Conservation (phyloP, 2,888 invertebrate genomes). For the Pseudanteris insignis region DNA sequence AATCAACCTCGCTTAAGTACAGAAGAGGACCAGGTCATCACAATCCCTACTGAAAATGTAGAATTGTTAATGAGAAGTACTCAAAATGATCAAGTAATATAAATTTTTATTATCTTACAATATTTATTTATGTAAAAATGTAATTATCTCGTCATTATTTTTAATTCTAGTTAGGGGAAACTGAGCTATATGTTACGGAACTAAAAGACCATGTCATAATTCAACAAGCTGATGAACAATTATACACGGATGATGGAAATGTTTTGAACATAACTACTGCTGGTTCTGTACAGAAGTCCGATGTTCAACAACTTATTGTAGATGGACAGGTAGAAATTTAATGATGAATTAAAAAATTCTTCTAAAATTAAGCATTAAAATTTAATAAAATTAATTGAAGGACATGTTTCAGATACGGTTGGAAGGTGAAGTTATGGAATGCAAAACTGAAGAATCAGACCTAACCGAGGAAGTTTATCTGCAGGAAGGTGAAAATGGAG, state of each 20-base stretch:
- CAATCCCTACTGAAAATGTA: slow-evolving; percentile 59
- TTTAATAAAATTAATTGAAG: slow-evolving; percentile 24
- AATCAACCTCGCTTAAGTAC: slow-evolving; percentile 81
- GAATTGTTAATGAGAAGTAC: slow-evolving; percentile 62
- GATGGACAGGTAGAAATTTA: slow-evolving; percentile 59
- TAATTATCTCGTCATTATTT: no score
- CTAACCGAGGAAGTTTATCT: slow-evolving; percentile 59
- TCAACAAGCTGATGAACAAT: slow-evolving; percentile 61
- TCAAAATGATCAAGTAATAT: slow-evolving; percentile 53
- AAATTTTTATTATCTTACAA: no score
- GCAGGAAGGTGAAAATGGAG: slow-evolving; percentile 52
- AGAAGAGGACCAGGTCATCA: slow-evolving; percentile 68
- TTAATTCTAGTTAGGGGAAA: slow-evolving; percentile 29
- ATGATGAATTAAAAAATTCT: no score
- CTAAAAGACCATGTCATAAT: slow-evolving; percentile 69
- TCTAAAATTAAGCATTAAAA: not conserved
- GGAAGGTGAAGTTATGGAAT: slow-evolving; percentile 53
- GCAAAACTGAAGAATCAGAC: slow-evolving; percentile 55
- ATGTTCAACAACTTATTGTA: slow-evolving; percentile 56
- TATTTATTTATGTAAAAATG: no score
- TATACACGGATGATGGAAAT: slow-evolving; percentile 58
- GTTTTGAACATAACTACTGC: slow-evolving; percentile 55
- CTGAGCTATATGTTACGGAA: slow-evolving; percentile 69
- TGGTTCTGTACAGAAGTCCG: slow-evolving; percentile 48
- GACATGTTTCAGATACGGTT: slow-evolving; percentile 29